phyloP scores from a whole-genome alignment of 2,797 vertebrate species.

The Danio choprae region DNA sequence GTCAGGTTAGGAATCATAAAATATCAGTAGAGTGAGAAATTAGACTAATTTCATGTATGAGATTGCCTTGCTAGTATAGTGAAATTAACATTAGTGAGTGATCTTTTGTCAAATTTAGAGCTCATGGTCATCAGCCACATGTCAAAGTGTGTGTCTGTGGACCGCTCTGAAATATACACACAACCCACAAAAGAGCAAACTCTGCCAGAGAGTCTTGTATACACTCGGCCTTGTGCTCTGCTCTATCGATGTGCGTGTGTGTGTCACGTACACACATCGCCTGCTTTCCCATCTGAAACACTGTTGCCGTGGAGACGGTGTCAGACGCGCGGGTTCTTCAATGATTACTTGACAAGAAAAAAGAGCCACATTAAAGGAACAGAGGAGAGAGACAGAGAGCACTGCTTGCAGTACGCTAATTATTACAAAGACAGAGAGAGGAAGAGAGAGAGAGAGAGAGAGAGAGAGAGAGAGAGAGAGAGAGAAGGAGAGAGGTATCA shows the following conservation, averaged over 20 bases:
- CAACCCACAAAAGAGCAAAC: slow-evolving; percentile 58
- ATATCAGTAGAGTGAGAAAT: too few species aligned
- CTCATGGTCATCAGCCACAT: neutral
- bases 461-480: slow-evolving; percentile 47
- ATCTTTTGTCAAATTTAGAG: neutral
- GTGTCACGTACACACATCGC: slow-evolving; percentile 65
- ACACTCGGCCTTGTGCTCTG: slow-evolving; percentile 53
- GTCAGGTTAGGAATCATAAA: too few species aligned
- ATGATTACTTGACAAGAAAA: slow-evolving; percentile 90
- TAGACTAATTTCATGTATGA: too few species aligned
- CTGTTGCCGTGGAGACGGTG: slow-evolving; percentile 92
- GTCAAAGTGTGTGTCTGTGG: neutral
- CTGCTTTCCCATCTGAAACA: slow-evolving; percentile 85
- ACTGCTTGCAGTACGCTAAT: slow-evolving; percentile 64
- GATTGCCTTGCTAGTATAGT: too few species aligned
- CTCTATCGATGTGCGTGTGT: slow-evolving; percentile 53
- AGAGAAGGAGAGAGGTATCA: neutral
- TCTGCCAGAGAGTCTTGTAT: slow-evolving; percentile 46
- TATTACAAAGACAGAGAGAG: slow-evolving; percentile 50
- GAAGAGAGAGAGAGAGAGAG: slow-evolving; percentile 45
- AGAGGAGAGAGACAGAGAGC: slow-evolving; percentile 65
- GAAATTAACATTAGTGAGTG: too few species aligned
- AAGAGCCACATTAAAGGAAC: slow-evolving; percentile 76
- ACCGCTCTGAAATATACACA: slow-evolving; percentile 37
- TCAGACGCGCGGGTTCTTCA: slow-evolving; percentile 91